A percentile compares a stretch with the other conserved stretches of the same genome.
Evolutionary conservation across 1,140 invertebrate genomes (phyloP).

Genomic region (Dendroctonus ponderosae): DNA sequence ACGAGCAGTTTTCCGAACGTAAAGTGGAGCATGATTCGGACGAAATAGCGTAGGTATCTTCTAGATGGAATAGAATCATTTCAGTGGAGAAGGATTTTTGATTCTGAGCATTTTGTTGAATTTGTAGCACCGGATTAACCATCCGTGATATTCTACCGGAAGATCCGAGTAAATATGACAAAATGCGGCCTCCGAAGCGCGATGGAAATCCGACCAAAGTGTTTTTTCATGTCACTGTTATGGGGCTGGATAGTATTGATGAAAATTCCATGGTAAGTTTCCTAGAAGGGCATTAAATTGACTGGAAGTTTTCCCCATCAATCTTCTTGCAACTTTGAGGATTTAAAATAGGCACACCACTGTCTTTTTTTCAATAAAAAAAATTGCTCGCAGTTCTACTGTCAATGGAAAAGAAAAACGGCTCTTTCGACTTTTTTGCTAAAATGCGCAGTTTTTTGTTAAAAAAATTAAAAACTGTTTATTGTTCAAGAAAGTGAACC

Average conservation of each 20-base stretch:
- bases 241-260: conserved; percentile 89
- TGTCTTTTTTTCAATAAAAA: no score
- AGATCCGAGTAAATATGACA: conserved; percentile 81
- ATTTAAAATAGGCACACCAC: no score
- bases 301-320: no score
- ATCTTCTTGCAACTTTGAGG: no score
- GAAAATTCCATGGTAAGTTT: conserved; percentile 82
- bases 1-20: conserved; percentile 40
- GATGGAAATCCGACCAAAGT: conserved; percentile 83
- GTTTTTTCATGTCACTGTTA: conserved; percentile 88
- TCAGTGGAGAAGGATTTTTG: no score
- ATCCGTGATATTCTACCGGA: conserved; percentile 83
- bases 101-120: background rate
- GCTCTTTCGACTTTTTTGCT: no score
- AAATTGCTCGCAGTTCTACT: no score
- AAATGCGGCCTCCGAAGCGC: conserved; percentile 86
- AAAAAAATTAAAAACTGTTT: no score
- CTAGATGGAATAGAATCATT: background rate
- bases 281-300: background rate
- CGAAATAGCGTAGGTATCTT: conserved; percentile 35
- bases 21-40: conserved; percentile 36
- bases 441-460: no score
- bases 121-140: conserved; percentile 67
- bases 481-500: no score
- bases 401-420: no score